These are phyloP conservation scores for Drosophila ficusphila DNA, from an alignment of 1,140 invertebrate species.

Conservation along the genomic window DNA sequence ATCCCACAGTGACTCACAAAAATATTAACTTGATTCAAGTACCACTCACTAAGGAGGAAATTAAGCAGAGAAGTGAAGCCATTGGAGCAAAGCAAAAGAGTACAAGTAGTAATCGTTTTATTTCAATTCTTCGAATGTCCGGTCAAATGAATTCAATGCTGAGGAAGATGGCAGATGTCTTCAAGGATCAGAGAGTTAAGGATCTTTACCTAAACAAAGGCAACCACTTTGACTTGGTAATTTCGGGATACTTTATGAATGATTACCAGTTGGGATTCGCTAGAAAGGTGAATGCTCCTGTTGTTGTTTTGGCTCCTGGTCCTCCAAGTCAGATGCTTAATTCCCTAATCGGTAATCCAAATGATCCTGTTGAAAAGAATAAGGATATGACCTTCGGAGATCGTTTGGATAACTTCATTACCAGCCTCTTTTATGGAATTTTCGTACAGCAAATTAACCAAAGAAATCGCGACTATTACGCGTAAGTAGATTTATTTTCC, in stretches of 20 bases:
- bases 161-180: conserved; percentile 47
- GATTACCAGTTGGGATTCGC: conserved; percentile 50
- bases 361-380: background rate
- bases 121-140: background rate
- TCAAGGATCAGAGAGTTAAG: conserved; percentile 49
- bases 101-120: background rate
- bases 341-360: conserved; percentile 49
- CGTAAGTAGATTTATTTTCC: background rate
- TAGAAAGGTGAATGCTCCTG: conserved; percentile 50
- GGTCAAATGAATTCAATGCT: conserved; percentile 12
- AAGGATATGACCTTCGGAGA: background rate
- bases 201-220: conserved; percentile 50
- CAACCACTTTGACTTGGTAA: conserved; percentile 55
- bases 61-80: background rate
- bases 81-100: conserved; percentile 1
- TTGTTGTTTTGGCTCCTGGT: conserved; percentile 42
- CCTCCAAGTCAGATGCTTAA: conserved; percentile 37
- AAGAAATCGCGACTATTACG: background rate
- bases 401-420: background rate
- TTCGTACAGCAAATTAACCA: background rate
- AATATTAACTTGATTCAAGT: conserved; percentile 56
- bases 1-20: conserved; percentile 47
- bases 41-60: conserved; percentile 33
- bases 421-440: background rate
- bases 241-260: conserved; percentile 61